Base-by-base conservation (phyloP, 2,797 vertebrate genomes). In the Carapus acus region DNA sequence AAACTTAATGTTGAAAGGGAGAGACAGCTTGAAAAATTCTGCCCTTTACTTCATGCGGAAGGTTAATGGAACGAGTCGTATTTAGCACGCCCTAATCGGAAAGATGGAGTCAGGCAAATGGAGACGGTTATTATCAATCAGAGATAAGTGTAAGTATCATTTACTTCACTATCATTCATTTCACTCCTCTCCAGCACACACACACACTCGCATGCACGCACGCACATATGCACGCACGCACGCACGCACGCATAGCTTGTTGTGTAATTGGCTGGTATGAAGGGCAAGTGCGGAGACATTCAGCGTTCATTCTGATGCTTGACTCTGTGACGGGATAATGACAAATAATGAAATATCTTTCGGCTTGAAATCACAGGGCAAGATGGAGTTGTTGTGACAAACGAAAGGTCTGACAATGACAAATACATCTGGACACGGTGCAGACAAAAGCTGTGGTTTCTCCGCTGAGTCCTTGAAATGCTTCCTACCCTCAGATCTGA, bases 201-300 rank as follows among this genome's bases (percentile, higher is more conserved):
- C 12, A 36, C 42, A 5, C 24, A 5, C 24, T 27, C n/a, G n/a
- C n/a, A n/a, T n/a, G n/a, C n/a, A n/a, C n/a, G n/a, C n/a, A n/a
- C n/a, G n/a, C n/a, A n/a, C n/a, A n/a, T n/a, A n/a, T n/a, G n/a
- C n/a, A n/a, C n/a, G n/a, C n/a, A n/a, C n/a, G n/a, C n/a, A n/a
- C n/a, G n/a, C n/a, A n/a, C n/a, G n/a, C n/a, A n/a, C n/a, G n/a
- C n/a, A n/a, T n/a, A n/a, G n/a, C n/a, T n/a, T n/a, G n/a, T 55
- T 18, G 54, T 24, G 42, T 69, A 76, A 78, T 76, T 75, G 68
- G 49, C 62, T 54, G 50, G 69, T 66, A 62, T 61, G 54, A 55
- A 52, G 7, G 31, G 15, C 23, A 7, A 17, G 46, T 21, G 11
- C 17, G n/a, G 38, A 52, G 31, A 51, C 8, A 13, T 43, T 39